Evolutionary conservation across 92 coral and sea anemone species (phyloP).

Genomic region (Phenganax stokvisi): DNA sequence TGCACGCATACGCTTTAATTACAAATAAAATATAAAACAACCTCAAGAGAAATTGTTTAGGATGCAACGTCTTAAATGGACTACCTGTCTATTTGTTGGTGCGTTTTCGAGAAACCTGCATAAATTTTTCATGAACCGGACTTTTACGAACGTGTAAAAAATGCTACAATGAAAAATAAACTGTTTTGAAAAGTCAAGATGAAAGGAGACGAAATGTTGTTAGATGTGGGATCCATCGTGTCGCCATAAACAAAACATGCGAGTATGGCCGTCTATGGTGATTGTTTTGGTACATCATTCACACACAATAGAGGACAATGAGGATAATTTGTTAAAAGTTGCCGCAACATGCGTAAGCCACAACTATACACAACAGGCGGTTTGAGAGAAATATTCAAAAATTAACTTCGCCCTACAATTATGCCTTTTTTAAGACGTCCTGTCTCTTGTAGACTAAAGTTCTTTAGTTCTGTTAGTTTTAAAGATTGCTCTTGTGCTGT

Average conservation of each 20-base stretch:
- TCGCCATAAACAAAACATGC: not conserved
- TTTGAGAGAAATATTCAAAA: slow-evolving; percentile 1
- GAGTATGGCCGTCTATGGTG: not conserved
- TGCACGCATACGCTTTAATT: too few relatives aligned
- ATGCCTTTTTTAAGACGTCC: not conserved
- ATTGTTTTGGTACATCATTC: not conserved
- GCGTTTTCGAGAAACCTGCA: too few relatives aligned
- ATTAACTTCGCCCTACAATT: slow-evolving; percentile 2
- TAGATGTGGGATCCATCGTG: not conserved
- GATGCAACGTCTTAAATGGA: too few relatives aligned
- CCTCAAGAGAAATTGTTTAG: too few relatives aligned
- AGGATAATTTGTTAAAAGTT: slow-evolving; percentile 31
- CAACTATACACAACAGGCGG: not conserved
- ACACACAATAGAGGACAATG: slow-evolving; percentile 18
- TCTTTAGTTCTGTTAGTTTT: too few relatives aligned
- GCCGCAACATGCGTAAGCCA: slow-evolving; percentile 8
- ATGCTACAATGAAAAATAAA: too few relatives aligned
- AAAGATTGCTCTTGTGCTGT: too few relatives aligned
- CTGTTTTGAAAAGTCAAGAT: too few relatives aligned
- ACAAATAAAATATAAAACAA: too few relatives aligned
- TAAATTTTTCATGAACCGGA: too few relatives aligned
- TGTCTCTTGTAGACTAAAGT: not conserved
- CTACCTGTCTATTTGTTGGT: too few relatives aligned
- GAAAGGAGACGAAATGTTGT: not conserved
- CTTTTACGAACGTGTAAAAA: too few relatives aligned